Base-by-base conservation (phyloP, 37 sponge, comb jelly and placozoan genomes). In the Theonella swinhoei region DNA sequence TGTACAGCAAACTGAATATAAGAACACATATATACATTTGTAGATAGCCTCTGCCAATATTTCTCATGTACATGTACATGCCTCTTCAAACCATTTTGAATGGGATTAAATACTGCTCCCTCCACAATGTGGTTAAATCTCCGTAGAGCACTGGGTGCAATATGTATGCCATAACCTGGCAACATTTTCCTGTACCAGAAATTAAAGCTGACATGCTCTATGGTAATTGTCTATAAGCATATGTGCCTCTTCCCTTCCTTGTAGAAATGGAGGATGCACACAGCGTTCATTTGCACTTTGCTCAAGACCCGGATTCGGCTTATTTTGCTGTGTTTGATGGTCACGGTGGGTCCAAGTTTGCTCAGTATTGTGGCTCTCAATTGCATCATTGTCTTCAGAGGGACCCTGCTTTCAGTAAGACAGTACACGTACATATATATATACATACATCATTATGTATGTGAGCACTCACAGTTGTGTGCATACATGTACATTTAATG, bases 321-420 rank as follows among this genome's bases (percentile, higher is more conserved):
- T 95, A 86, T 74, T 89, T 95, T 83, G 96, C 79, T 23, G 96
- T 95, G 36, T 95, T 90, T 86, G 96, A 95, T 67, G 96, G 96
- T 19, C 96, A 95, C 69, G 96, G 96, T 31, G 90, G 91, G 78
- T 26, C 32, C 36, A 34, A 72, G 35, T 80, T 87, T 61, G 61
- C 87, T 38, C 26, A n/a, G n/a, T 43, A 80, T 65, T 80, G 87
- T 72, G 59, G 84, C 5, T 22, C 74, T 23, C 22, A 80, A 11
- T 65, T 87, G 4, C 81, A 80, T 63, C 61, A 87, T 0, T 20
- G 11, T 1, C 30, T 87, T 38, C 2, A 72, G 34, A 31, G 22
- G 2, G 42, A 74, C 47, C 23, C 34, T 9, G 26, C 30, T 60
- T 87, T 74, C 75, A 4, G 87, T 87, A 35, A 64, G 87, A 41